A percentile compares a stretch with the other conserved stretches of the same genome.
Conservation (phyloP, 2,113 vertebrate species). For the Nematolebias whitei region DNA sequence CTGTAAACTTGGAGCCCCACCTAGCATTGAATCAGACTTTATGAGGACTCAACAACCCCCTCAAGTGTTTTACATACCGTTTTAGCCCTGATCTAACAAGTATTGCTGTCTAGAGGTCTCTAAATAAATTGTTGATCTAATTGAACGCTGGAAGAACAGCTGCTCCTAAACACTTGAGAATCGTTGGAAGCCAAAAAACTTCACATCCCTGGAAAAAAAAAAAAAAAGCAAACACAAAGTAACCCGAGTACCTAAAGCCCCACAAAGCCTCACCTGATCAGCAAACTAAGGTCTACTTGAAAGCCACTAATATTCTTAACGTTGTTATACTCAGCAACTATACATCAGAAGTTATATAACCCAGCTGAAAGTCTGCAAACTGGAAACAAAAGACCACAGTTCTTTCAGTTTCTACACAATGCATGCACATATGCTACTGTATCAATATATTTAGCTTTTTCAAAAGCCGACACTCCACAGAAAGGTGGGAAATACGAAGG, state of each 20-base stretch:
- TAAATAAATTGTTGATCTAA: conserved; percentile 53
- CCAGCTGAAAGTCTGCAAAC: background rate
- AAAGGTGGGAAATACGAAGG: background rate
- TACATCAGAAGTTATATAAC: background rate
- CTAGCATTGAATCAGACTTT: conserved; percentile 27
- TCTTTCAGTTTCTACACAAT: background rate
- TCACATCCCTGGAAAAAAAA: conserved; percentile 19
- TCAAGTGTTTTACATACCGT: conserved; percentile 33
- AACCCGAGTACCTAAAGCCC: background rate
- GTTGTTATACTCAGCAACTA: no score
- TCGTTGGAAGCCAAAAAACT: conserved; percentile 26
- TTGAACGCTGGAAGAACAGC: conserved; percentile 50
- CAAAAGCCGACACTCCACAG: background rate
- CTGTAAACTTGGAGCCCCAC: background rate
- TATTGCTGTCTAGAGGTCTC: conserved; percentile 41
- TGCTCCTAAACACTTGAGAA: conserved; percentile 40
- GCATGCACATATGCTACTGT: background rate
- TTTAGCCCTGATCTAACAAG: conserved; percentile 49
- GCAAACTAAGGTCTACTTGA: conserved; percentile 1
- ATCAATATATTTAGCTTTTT: background rate
- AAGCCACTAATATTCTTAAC: background rate
- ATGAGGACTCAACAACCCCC: conserved; percentile 39
- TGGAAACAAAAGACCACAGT: background rate
- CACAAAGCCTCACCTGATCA: conserved; percentile 3
- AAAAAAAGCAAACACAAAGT: conserved; percentile 4